Evolutionary conservation across 30 jellyfish, hydroid and myxozoan genomes (phyloP), one percentile per base, ranked within the genome.

Genomic region (Thelohanellus kitauei): DNA sequence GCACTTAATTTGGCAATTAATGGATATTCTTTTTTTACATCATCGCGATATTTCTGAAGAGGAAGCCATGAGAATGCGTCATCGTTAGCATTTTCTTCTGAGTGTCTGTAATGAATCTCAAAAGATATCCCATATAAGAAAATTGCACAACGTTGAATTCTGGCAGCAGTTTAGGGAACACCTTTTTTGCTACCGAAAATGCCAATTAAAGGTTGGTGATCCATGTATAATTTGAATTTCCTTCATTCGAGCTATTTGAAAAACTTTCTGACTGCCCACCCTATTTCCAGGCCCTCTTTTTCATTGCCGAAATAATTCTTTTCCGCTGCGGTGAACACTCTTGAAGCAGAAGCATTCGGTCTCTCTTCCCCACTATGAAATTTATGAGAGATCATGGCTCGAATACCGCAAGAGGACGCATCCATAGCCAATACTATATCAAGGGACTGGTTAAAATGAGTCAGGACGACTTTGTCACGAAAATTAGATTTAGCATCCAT

Each of bases 361-460:
- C 53, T 18, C 39, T 66, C 86, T 6, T 54, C 12, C 8, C 56
- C 56, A 38, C 51, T 56, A 13, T 19, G 33, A 60, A 50, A 22
- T 24, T 8, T 19, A 24, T 66, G 87, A 3, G 45, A 23, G 21
- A 66, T 23, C 23, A 66, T 71, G 0, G 89, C 89, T 11, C 84
- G 61, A 8, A 66, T 44, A 17, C 89, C 83, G 40, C 23, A 21
- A 16, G 69, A 31, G n/a, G 83, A 55, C 4, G 84, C 88, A 45
- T 60, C 87, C 13, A 44, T 23, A 13, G 42, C 22, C 40, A 64
- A 43, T 14, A 18, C 17, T 13, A 46, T 32, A 9, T 52, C 48
- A 39, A 38, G 32, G 6, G 32, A 30, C 20, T 83, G 46, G 31
- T 66, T 66, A 33, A 14, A 60, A 44, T 60, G 89, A 42, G 43